phyloP scores from a whole-genome alignment of 2,113 vertebrate species.

The Myotis davidii region DNA sequence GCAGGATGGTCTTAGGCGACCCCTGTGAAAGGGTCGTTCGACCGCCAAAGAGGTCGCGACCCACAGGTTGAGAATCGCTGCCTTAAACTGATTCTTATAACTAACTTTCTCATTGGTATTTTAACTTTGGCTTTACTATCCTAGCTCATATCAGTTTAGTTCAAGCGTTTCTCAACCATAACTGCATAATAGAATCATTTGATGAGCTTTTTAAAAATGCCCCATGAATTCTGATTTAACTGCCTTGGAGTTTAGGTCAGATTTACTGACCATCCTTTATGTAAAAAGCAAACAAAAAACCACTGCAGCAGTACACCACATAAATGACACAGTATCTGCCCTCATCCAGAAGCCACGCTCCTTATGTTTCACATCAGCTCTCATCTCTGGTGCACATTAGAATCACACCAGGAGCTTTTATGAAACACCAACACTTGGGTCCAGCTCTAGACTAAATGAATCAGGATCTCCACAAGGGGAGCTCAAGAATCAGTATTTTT shows the following conservation, averaged over 20 bases:
- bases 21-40: too few species aligned
- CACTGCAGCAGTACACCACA: background rate
- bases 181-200: background rate
- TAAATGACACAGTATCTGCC: background rate
- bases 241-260: background rate
- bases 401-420: background rate
- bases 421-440: background rate
- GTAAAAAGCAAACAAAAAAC: background rate
- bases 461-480: background rate
- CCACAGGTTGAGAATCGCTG: too few species aligned
- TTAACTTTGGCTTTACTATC: background rate
- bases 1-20: too few species aligned
- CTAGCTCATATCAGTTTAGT: background rate
- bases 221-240: conserved; percentile 4
- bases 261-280: background rate
- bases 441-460: background rate
- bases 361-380: background rate
- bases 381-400: background rate
- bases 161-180: background rate
- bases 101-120: background rate
- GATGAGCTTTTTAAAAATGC: background rate
- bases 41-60: too few species aligned
- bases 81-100: background rate
- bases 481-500: background rate
- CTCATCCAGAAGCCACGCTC: background rate